Conservation (phyloP, 35 echinoderm and acorn worm genomes). For the Apostichopus californicus region DNA sequence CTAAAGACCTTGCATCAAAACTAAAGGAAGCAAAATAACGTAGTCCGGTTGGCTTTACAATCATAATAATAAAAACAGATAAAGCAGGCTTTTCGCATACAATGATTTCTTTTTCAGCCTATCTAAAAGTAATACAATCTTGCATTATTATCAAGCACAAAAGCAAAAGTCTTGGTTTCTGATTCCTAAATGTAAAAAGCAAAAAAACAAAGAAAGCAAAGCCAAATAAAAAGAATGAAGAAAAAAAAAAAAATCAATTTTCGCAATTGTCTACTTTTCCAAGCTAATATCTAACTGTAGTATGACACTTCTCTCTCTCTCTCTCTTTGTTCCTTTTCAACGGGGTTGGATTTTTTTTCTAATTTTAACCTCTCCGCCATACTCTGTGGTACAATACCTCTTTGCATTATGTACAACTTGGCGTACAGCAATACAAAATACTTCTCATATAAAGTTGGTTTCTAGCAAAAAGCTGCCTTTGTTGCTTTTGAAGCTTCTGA, state of each 20-base stretch:
- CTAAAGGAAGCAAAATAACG: neutral
- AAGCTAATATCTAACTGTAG: slow-evolving; percentile 41
- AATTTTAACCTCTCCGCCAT: slow-evolving; percentile 23
- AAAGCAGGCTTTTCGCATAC: slow-evolving; percentile 3
- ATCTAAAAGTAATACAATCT: slow-evolving; percentile 20
- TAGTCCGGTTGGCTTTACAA: neutral
- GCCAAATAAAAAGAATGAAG: neutral
- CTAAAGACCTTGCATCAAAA: neutral
- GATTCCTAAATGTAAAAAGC: neutral
- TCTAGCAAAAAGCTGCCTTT: slow-evolving; percentile 54
- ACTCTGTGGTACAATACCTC: slow-evolving; percentile 30
- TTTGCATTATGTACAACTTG: slow-evolving; percentile 62
- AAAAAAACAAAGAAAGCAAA: neutral
- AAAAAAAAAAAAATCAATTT: slow-evolving; percentile 28
- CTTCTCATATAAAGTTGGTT: slow-evolving; percentile 63
- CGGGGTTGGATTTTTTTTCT: slow-evolving; percentile 57
- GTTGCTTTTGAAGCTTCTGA: slow-evolving; percentile 50
- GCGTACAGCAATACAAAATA: slow-evolving; percentile 63
- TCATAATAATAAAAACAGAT: neutral
- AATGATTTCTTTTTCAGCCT: slow-evolving; percentile 22
- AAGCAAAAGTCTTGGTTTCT: slow-evolving; percentile 30
- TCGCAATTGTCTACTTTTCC: slow-evolving; percentile 16
- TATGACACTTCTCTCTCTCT: slow-evolving; percentile 30
- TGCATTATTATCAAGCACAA: slow-evolving; percentile 48
- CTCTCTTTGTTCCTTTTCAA: slow-evolving; percentile 24